Conservation (phyloP, 2,797 vertebrate genomes). For the Sciurus carolinensis region DNA sequence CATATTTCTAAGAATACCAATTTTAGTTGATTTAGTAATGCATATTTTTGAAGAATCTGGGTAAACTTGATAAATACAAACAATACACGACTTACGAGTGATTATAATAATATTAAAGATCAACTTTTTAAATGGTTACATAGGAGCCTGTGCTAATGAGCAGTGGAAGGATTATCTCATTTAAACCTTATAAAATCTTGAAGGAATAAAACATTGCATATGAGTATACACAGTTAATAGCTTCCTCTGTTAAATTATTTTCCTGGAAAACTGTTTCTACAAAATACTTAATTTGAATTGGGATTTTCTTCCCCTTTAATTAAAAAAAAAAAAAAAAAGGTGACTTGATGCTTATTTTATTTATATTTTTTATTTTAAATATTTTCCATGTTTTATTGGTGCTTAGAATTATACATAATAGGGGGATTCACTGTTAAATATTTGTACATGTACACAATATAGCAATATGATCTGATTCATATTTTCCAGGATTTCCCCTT, state of each 20-base stretch:
- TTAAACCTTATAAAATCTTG: conserved; percentile 25
- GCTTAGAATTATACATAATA: too few species aligned
- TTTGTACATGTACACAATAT: too few species aligned
- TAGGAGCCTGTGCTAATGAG: not conserved
- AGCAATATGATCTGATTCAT: too few species aligned
- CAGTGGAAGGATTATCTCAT: not conserved
- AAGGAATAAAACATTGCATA: conserved; percentile 42
- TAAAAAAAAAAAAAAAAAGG: not conserved
- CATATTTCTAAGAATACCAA: not conserved
- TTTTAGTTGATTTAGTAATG: not conserved
- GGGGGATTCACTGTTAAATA: too few species aligned
- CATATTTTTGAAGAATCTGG: not conserved
- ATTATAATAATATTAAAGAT: not conserved
- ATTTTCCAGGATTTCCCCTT: too few species aligned
- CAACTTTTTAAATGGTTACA: conserved; percentile 3
- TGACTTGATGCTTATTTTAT: not conserved
- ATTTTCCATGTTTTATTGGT: too few species aligned
- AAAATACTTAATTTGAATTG: not conserved
- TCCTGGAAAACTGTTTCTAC: not conserved
- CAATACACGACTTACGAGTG: not conserved
- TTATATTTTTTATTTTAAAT: too few species aligned
- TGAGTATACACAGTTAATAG: not conserved
- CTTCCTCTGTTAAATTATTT: not conserved
- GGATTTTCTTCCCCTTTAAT: not conserved
- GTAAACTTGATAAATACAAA: conserved; percentile 1